phyloP scores from a whole-genome alignment of 1,140 invertebrate genomes.

The Trissolcus basalis region DNA sequence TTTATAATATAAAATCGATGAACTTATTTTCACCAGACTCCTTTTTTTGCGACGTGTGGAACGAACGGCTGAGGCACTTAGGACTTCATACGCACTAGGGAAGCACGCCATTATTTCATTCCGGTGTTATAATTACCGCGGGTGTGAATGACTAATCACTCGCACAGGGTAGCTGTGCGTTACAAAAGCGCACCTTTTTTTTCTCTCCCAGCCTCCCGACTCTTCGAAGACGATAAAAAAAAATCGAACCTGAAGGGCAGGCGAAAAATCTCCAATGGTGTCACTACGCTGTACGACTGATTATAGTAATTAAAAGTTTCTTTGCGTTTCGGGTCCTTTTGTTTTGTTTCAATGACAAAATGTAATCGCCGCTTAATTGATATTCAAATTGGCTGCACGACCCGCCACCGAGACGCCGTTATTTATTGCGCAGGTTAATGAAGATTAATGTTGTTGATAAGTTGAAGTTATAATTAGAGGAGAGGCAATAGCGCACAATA shows the following conservation, averaged over 20 bases:
- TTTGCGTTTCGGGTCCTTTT: slow-evolving; percentile 31
- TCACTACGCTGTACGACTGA: slow-evolving; percentile 40
- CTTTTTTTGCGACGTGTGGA: slow-evolving; percentile 26
- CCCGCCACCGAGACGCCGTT: slow-evolving; percentile 33
- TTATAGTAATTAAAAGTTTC: slow-evolving; percentile 55
- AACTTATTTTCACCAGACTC: slow-evolving; percentile 50
- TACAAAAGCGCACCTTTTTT: slow-evolving; percentile 54
- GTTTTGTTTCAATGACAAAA: slow-evolving; percentile 33
- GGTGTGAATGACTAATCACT: slow-evolving; percentile 61
- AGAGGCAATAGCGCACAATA: slow-evolving; percentile 6
- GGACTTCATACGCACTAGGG: slow-evolving; percentile 56
- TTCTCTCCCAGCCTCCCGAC: slow-evolving; percentile 24
- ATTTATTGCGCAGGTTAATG: slow-evolving; percentile 46
- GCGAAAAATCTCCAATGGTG: slow-evolving; percentile 48
- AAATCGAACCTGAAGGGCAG: slow-evolving; percentile 37
- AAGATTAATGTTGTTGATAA: slow-evolving; percentile 56
- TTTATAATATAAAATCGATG: slow-evolving; percentile 42
- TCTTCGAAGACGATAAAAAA: slow-evolving; percentile 52
- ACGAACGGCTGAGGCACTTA: slow-evolving; percentile 45
- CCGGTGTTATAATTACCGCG: slow-evolving; percentile 61
- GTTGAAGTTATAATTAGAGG: slow-evolving; percentile 46
- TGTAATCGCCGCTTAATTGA: slow-evolving; percentile 48
- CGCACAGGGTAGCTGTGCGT: slow-evolving; percentile 44
- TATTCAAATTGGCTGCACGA: slow-evolving; percentile 36
- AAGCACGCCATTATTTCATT: slow-evolving; percentile 57